Conservation (phyloP, 2,888 invertebrate species). For the Spilarctia lutea region DNA sequence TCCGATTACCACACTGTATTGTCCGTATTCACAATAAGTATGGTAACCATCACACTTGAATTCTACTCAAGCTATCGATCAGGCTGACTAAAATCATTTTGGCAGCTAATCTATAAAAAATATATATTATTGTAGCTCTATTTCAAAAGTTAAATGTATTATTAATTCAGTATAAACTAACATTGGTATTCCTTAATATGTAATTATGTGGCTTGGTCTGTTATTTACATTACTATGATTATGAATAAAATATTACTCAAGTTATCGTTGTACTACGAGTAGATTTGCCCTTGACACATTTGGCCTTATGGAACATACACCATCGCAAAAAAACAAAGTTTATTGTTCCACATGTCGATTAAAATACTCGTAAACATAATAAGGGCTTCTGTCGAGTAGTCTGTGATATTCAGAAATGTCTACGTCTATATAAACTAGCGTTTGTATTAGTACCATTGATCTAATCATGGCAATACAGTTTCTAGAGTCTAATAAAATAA, state of each 20-base stretch:
- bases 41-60: no score
- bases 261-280: neutral
- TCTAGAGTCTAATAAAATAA: no score
- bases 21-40: no score
- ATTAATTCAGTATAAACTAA: neutral
- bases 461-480: no score
- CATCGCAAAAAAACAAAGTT: neutral
- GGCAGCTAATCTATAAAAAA: neutral
- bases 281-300: neutral
- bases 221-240: neutral
- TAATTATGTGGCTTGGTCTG: neutral
- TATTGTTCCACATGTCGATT: neutral
- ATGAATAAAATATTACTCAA: conserved; percentile 7
- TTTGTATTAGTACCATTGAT: no score
- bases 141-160: neutral
- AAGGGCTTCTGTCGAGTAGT: neutral
- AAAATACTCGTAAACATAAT: neutral
- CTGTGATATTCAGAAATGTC: neutral
- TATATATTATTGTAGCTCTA: neutral
- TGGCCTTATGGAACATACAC: neutral
- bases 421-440: no score
- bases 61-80: no score
- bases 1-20: neutral
- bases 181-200: neutral
- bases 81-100: no score